phyloP scores from a whole-genome alignment of 2,888 invertebrate species.

The Tenthredo notha region DNA sequence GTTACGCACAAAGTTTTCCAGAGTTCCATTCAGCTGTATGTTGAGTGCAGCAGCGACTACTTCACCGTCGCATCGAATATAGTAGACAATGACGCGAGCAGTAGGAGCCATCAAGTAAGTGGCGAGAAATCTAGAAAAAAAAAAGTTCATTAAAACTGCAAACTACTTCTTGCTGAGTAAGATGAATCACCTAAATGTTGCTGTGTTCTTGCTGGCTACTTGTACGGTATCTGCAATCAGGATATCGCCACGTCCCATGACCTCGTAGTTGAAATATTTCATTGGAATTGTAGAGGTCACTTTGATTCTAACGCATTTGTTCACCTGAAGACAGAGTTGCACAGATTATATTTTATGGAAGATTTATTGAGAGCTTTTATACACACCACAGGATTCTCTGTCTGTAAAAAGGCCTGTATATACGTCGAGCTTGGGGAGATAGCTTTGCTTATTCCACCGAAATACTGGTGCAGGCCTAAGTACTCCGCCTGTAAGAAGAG shows the following conservation, averaged over 20 bases:
- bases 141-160: background rate
- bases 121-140: slow-evolving; percentile 82
- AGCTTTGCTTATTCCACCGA: slow-evolving; percentile 86
- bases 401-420: slow-evolving; percentile 81
- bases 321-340: slow-evolving; percentile 77
- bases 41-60: slow-evolving; percentile 92
- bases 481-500: slow-evolving; percentile 84
- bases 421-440: slow-evolving; percentile 83
- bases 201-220: slow-evolving; percentile 76
- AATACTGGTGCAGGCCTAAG: slow-evolving; percentile 88
- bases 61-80: slow-evolving; percentile 87
- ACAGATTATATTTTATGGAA: slow-evolving; percentile 17
- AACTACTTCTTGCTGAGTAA: background rate
- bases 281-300: slow-evolving; percentile 88
- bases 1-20: slow-evolving; percentile 88
- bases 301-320: slow-evolving; percentile 86
- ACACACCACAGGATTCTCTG: slow-evolving; percentile 79
- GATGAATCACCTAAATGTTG: slow-evolving; percentile 67
- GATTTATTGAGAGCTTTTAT: slow-evolving; percentile 75
- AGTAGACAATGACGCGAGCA: slow-evolving; percentile 90
- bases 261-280: slow-evolving; percentile 87
- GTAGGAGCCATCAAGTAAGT: slow-evolving; percentile 91
- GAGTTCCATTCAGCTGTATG: slow-evolving; percentile 87
- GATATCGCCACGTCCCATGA: slow-evolving; percentile 93
- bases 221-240: slow-evolving; percentile 87